phyloP scores from a whole-genome alignment of 2,113 vertebrate species.

The Mugil cephalus region DNA sequence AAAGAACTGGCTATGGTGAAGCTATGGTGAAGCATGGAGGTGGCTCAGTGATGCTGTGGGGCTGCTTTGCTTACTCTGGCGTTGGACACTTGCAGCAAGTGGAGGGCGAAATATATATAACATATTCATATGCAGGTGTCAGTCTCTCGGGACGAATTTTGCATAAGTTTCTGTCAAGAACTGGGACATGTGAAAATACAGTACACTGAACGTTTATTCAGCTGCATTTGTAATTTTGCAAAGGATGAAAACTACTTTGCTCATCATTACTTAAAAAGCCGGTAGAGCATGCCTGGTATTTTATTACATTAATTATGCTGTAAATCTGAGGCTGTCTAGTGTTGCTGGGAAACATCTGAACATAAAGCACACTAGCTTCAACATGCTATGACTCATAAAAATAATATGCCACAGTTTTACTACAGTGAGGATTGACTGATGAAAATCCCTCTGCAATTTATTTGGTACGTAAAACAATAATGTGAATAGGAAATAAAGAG shows the following conservation, averaged over 20 bases:
- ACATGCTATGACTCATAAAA: conserved; percentile 53
- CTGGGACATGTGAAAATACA: not conserved
- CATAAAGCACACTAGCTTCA: conserved; percentile 37
- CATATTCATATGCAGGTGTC: too few species aligned
- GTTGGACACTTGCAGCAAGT: not conserved
- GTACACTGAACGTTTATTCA: not conserved
- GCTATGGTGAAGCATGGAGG: not conserved
- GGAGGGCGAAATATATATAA: too few species aligned
- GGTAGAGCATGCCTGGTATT: conserved; percentile 27
- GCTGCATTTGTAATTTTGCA: conserved; percentile 22
- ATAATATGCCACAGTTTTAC: conserved; percentile 61
- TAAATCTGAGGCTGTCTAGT: conserved; percentile 49
- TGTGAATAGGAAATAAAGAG: conserved; percentile 4
- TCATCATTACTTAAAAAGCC: conserved; percentile 37
- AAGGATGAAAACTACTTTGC: conserved; percentile 19
- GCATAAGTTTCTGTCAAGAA: not conserved
- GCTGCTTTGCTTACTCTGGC: not conserved
- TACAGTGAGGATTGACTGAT: conserved; percentile 16
- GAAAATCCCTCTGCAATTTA: conserved; percentile 52
- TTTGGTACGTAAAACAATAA: conserved; percentile 35
- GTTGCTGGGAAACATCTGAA: conserved; percentile 35
- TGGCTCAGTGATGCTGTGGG: not conserved
- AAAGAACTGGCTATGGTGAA: not conserved
- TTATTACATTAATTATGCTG: conserved; percentile 56
- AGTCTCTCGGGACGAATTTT: too few species aligned